phyloP scores from a whole-genome alignment of 2,888 invertebrate species.

The Caradrina clavipalpis region DNA sequence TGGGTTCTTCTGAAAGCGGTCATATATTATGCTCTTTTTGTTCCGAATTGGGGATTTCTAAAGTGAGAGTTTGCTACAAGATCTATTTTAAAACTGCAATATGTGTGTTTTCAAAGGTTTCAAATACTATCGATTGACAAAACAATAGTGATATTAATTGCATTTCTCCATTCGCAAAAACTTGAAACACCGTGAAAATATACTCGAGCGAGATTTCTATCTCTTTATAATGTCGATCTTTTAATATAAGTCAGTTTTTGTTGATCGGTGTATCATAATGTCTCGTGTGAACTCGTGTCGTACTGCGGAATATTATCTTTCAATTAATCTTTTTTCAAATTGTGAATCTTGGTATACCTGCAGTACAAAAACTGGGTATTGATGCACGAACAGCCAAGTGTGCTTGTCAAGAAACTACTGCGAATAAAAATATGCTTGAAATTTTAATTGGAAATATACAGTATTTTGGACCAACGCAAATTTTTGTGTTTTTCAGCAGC shows the following conservation, averaged over 20 bases:
- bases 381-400: conserved; percentile 3
- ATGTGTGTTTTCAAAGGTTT: neutral
- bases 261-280: neutral
- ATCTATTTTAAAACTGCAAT: neutral
- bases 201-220: conserved; percentile 23
- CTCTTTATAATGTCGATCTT: conserved; percentile 34
- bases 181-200: conserved; percentile 15
- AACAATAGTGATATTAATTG: conserved; percentile 37
- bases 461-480: neutral
- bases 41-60: too few species aligned
- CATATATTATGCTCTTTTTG: too few species aligned
- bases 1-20: too few species aligned
- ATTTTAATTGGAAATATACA: neutral
- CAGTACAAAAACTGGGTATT: neutral
- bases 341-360: neutral
- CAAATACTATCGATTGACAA: conserved; percentile 10
- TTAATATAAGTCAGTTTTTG: conserved; percentile 27
- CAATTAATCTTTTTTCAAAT: conserved; percentile 1
- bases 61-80: too few species aligned
- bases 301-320: conserved; percentile 12
- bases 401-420: neutral
- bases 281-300: conserved; percentile 1
- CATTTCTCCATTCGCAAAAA: conserved; percentile 44
- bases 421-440: neutral
- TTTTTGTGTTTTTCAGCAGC: neutral